These are phyloP conservation scores for Apodemus speciosus DNA, from an alignment of 2,113 vertebrate genomes.

Conservation along the genomic window DNA sequence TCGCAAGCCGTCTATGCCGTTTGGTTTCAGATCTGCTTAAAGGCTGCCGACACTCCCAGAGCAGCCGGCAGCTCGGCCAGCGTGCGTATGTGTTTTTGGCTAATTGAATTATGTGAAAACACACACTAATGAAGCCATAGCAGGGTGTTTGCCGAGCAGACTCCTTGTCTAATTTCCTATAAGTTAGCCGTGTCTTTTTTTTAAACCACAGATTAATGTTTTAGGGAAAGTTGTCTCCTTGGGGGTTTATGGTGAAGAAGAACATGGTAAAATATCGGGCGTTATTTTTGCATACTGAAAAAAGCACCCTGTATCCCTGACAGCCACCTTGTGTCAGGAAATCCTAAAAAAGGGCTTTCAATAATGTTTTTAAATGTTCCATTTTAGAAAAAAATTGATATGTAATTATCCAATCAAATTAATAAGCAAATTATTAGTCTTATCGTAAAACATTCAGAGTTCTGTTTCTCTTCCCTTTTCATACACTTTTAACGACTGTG, in stretches of 20 bases:
- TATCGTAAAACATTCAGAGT: conserved; percentile 62
- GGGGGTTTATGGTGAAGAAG: background rate
- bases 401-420: conserved; percentile 77
- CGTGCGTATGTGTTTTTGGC: conserved; percentile 88
- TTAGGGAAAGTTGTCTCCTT: conserved; percentile 73
- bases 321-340: background rate
- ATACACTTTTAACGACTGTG: conserved; percentile 70
- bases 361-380: conserved; percentile 62
- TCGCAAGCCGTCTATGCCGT: conserved; percentile 89
- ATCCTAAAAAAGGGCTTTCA: conserved; percentile 70
- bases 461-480: background rate
- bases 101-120: conserved; percentile 91
- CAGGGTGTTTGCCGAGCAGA: conserved; percentile 81
- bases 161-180: conserved; percentile 82
- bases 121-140: conserved; percentile 88
- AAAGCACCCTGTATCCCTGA: conserved; percentile 56
- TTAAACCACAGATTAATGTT: conserved; percentile 70
- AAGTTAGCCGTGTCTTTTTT: conserved; percentile 80
- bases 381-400: conserved; percentile 48
- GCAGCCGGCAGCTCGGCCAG: conserved; percentile 83
- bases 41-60: conserved; percentile 86
- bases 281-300: conserved; percentile 66
- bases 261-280: conserved; percentile 56
- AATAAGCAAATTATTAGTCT: conserved; percentile 76
- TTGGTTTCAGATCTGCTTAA: conserved; percentile 91